These are phyloP conservation scores for Drosophila lini DNA, from an alignment of 1,140 invertebrate genomes.

Conservation along the genomic window DNA sequence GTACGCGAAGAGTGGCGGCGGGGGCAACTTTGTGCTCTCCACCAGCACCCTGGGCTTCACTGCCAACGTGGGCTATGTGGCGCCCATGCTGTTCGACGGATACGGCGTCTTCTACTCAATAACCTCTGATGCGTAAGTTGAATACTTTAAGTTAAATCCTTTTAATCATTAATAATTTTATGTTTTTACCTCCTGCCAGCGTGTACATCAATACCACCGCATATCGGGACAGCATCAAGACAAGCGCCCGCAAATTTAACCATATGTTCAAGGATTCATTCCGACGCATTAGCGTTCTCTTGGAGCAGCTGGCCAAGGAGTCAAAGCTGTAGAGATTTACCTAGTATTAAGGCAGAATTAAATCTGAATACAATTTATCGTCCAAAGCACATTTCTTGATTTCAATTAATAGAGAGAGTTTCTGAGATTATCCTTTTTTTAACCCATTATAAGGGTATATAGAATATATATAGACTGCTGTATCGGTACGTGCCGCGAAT, in stretches of 20 bases:
- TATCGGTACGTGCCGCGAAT: too few species aligned
- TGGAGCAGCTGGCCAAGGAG: conserved; percentile 50
- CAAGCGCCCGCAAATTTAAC: conserved; percentile 79
- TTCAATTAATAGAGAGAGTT: neutral
- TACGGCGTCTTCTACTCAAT: conserved; percentile 87
- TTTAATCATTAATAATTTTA: neutral
- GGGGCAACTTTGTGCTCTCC: conserved; percentile 87
- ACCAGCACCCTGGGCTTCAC: conserved; percentile 88
- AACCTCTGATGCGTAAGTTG: conserved; percentile 68
- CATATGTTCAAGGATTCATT: conserved; percentile 67
- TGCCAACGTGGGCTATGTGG: conserved; percentile 86
- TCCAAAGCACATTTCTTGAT: neutral
- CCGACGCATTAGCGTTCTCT: conserved; percentile 63
- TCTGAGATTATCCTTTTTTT: neutral
- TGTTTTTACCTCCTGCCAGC: conserved; percentile 23
- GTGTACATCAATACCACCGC: conserved; percentile 74
- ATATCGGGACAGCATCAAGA: conserved; percentile 73
- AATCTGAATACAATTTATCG: neutral
- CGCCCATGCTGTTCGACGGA: conserved; percentile 87
- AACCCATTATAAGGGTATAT: neutral
- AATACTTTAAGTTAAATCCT: fast-evolving
- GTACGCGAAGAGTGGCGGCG: conserved; percentile 87
- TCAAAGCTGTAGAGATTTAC: conserved; percentile 49
- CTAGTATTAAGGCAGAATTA: conserved; percentile 10
- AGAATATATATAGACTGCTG: too few species aligned